phyloP scores from a whole-genome alignment of 2,797 vertebrate species.

The Euphonia xanthogaster region DNA sequence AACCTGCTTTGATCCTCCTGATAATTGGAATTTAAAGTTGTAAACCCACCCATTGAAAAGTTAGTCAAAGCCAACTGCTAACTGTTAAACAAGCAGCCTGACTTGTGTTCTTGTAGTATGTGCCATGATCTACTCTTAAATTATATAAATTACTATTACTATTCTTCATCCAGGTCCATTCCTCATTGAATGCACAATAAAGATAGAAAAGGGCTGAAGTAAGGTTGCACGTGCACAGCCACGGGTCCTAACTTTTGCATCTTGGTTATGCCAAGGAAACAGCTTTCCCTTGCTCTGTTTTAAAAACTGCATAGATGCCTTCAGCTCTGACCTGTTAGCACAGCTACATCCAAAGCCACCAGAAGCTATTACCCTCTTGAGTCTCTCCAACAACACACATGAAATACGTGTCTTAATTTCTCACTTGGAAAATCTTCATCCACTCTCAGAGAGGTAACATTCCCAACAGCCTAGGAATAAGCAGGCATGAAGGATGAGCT shows the following conservation, averaged over 20 bases:
- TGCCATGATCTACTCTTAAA: neutral
- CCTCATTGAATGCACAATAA: neutral
- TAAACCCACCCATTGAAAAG: neutral
- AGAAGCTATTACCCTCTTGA: neutral
- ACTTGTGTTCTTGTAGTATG: neutral
- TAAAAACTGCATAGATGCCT: neutral
- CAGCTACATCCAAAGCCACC: neutral
- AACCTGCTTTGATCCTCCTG: slow-evolving; percentile 29
- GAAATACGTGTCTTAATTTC: neutral
- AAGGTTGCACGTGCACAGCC: neutral
- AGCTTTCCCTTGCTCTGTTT: neutral
- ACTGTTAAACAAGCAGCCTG: neutral
- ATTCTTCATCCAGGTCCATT: neutral
- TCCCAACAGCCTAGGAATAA: neutral
- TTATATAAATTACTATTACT: neutral
- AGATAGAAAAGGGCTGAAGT: neutral
- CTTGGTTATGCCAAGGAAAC: neutral
- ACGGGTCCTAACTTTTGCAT: neutral
- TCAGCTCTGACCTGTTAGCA: neutral
- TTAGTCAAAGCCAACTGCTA: neutral
- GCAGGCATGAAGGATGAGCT: neutral
- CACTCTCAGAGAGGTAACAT: neutral
- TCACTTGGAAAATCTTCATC: neutral
- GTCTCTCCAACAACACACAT: neutral
- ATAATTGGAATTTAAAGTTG: slow-evolving; percentile 26